These are phyloP conservation scores for Diacarnus erythraeanus DNA, from an alignment of 37 sponge, comb jelly and placozoan species.

Conservation along the genomic window DNA sequence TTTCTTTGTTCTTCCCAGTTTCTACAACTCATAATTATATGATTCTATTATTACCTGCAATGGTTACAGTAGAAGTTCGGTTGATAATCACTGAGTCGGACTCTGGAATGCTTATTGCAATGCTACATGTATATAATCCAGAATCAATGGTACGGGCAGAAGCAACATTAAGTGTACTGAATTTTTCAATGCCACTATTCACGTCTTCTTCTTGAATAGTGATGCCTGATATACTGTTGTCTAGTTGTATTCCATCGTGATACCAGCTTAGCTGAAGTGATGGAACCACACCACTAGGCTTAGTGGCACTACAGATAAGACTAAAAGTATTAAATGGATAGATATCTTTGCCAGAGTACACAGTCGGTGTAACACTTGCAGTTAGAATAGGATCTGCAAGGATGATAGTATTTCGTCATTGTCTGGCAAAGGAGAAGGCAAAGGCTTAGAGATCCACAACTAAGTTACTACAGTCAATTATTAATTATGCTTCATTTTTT, in stretches of 20 bases:
- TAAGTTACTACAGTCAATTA: no score
- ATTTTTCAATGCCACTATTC: slow-evolving; percentile 7
- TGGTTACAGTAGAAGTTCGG: background rate
- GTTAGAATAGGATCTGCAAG: slow-evolving; percentile 4
- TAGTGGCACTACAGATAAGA: slow-evolving; percentile 11
- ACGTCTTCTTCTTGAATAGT: background rate
- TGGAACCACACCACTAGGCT: slow-evolving; percentile 4
- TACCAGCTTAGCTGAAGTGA: slow-evolving; percentile 18
- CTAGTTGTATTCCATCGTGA: background rate
- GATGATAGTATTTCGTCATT: no score
- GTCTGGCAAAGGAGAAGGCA: no score
- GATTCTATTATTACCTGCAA: background rate
- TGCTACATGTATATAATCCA: background rate
- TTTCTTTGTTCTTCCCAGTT: no score
- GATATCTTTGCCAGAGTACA: background rate
- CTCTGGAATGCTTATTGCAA: slow-evolving; percentile 6
- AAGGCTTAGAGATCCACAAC: no score
- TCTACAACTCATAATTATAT: no score
- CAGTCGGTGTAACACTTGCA: background rate
- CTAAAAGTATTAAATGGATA: slow-evolving; percentile 2
- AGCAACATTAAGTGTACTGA: background rate
- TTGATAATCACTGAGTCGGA: slow-evolving; percentile 2
- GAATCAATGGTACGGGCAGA: background rate
- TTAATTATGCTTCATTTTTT: no score
- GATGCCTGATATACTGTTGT: background rate